A percentile compares a stretch with the other conserved stretches of the same genome.
phyloP scores from a whole-genome alignment of 2,888 invertebrate genomes.

The Pteria penguin region DNA sequence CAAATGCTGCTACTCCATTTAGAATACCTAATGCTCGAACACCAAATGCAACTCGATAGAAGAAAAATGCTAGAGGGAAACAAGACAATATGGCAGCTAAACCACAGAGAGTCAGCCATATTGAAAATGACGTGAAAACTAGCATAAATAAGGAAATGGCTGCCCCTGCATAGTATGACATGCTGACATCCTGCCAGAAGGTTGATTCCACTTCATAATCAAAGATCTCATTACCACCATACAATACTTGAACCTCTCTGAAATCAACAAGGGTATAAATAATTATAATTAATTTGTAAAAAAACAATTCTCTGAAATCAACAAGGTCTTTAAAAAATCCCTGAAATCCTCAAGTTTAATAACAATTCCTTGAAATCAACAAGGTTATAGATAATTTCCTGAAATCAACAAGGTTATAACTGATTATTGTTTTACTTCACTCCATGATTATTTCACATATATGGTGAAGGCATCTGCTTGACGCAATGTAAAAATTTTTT shows the following conservation, averaged over 20 bases:
- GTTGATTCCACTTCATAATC: slow-evolving; percentile 74
- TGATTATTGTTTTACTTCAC: too few species aligned
- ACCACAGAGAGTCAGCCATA: slow-evolving; percentile 73
- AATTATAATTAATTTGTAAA: too few species aligned
- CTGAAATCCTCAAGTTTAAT: too few species aligned
- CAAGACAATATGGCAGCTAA: slow-evolving; percentile 69
- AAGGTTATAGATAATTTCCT: too few species aligned
- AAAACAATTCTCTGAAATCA: too few species aligned
- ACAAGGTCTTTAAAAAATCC: too few species aligned
- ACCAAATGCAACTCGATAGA: slow-evolving; percentile 72
- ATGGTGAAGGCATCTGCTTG: too few species aligned
- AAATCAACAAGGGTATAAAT: slow-evolving; percentile 38
- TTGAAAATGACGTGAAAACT: slow-evolving; percentile 73
- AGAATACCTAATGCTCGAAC: slow-evolving; percentile 72
- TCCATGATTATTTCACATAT: too few species aligned
- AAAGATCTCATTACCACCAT: slow-evolving; percentile 76
- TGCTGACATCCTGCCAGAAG: slow-evolving; percentile 75
- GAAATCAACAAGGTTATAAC: too few species aligned
- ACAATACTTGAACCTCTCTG: slow-evolving; percentile 74
- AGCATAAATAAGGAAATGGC: slow-evolving; percentile 73
- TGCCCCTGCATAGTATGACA: slow-evolving; percentile 65
- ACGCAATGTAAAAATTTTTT: too few species aligned
- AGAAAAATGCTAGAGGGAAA: slow-evolving; percentile 75
- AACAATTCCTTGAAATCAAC: too few species aligned
- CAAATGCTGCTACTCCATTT: slow-evolving; percentile 77